Evolutionary conservation across 1,140 invertebrate genomes (phyloP), one percentile per base, ranked within the genome.

Genomic region (Notospermus geniculatus): DNA sequence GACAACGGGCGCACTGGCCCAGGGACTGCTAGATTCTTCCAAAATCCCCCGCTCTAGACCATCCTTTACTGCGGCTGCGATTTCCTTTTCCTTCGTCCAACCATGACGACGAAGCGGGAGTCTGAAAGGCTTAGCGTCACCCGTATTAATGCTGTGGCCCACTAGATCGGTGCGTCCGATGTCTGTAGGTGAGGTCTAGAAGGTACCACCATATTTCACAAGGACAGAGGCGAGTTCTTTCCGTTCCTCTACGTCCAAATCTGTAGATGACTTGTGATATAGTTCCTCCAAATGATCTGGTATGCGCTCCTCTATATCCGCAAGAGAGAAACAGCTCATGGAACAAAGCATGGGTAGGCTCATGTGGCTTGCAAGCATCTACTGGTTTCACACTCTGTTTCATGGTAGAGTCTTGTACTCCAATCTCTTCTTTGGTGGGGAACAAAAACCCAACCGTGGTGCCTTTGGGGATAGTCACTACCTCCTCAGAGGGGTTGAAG

Each of bases 1-100:
- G 0, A 77, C 36, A 15, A 78, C 74, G 13, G 75, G 50, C 0
- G 70, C 71, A n/a, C 65, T 73, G 5, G 66, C 65, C 73, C 67
- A 77, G 7, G 73, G 65, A 15, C 66, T 68, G 17, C 45, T 61
- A 23, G 66, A 62, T 17, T 58, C 65, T 54, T 70, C 68, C 28
- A 76, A 70, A 25, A 78, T 62, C 23, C 68, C 71, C 25, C 54
- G 50, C 22, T 58, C 59, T 2, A 57, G 29, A 32, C 60, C 59
- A 17, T 27, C 68, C 71, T 58, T 23, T 2, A 59, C 29, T 57
- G 61, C 50, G 2, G 46, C 23, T n/a, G n/a, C n/a, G 1, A 59
- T 28, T 45, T 27, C 60, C 19, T 45, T 23, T 54, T 67, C 32
- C 17, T 45, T 15, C 32, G 62, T 60, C 1, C 32, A 46, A 29